A percentile compares a stretch with the other conserved stretches of the same genome.
Evolutionary conservation across 2,888 invertebrate genomes (phyloP).

Genomic region (Polia nebulosa): DNA sequence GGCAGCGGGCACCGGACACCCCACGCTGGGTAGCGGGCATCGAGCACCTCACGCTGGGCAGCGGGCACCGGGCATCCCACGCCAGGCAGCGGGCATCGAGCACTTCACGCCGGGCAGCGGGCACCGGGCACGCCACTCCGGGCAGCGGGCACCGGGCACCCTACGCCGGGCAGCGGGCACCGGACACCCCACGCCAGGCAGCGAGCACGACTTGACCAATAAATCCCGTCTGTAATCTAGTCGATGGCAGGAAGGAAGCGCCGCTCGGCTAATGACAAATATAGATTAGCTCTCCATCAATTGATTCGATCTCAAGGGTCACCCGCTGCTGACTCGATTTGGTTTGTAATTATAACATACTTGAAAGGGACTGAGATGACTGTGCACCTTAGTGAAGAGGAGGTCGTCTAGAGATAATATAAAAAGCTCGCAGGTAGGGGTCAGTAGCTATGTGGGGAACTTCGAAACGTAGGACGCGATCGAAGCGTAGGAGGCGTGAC

Average conservation of each 20-base stretch:
- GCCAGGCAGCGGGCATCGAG: neutral
- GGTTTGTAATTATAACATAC: slow-evolving; percentile 17
- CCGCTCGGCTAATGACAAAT: slow-evolving; percentile 48
- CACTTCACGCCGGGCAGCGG: neutral
- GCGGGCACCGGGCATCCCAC: neutral
- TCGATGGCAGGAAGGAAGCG: slow-evolving; percentile 39
- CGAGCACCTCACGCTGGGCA: neutral
- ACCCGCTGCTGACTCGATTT: slow-evolving; percentile 5
- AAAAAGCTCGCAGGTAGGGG: slow-evolving; percentile 27
- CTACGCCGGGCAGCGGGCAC: no score
- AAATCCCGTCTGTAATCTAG: slow-evolving; percentile 53
- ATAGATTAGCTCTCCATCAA: slow-evolving; percentile 52
- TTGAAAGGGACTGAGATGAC: slow-evolving; percentile 10
- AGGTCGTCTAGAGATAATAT: slow-evolving; percentile 30
- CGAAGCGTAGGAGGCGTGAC: slow-evolving; percentile 26
- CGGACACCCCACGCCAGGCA: neutral
- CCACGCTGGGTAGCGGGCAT: neutral
- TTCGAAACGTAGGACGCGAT: no score
- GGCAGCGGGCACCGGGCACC: no score
- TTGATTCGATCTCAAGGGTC: slow-evolving; percentile 12
- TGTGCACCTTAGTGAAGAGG: slow-evolving; percentile 10
- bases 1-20: no score
- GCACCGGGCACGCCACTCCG: neutral
- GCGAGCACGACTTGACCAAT: slow-evolving; percentile 39
- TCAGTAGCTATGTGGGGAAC: slow-evolving; percentile 30